Percentiles rank a stretch among this genome's conserved stretches.
phyloP scores from a whole-genome alignment of 2,797 vertebrate genomes.

The Galago senegalensis region DNA sequence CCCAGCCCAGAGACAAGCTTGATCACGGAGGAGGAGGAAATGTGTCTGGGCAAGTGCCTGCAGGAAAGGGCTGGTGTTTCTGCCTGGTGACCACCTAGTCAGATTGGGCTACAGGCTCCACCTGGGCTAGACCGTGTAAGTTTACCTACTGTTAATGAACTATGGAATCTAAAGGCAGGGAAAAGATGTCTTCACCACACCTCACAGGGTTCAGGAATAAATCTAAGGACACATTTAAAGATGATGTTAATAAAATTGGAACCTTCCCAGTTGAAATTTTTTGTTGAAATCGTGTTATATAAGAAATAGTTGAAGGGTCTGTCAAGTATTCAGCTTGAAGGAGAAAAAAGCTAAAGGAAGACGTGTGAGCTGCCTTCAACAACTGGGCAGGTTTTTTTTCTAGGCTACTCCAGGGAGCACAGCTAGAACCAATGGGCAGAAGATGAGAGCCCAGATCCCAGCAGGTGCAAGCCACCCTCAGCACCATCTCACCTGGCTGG shows the following conservation, averaged over 20 bases:
- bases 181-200: background rate
- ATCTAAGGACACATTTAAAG: constrained; percentile 28
- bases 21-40: background rate
- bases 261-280: background rate
- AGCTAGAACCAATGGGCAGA: background rate
- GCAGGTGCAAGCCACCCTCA: background rate
- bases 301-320: background rate
- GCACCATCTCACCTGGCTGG: background rate
- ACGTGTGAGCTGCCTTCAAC: background rate
- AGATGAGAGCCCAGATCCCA: background rate
- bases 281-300: constrained; percentile 1
- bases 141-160: background rate
- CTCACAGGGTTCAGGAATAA: background rate
- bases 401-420: background rate
- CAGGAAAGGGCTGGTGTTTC: constrained; percentile 23
- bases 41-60: background rate
- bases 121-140: background rate
- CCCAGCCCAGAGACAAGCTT: background rate
- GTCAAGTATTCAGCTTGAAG: background rate
- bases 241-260: background rate
- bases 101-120: background rate
- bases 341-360: constrained; percentile 10
- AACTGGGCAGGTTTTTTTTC: background rate
- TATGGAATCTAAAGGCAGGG: background rate
- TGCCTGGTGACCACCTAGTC: background rate